phyloP scores from a whole-genome alignment of 2,888 invertebrate species.

The Ditylenchus weischeri region DNA sequence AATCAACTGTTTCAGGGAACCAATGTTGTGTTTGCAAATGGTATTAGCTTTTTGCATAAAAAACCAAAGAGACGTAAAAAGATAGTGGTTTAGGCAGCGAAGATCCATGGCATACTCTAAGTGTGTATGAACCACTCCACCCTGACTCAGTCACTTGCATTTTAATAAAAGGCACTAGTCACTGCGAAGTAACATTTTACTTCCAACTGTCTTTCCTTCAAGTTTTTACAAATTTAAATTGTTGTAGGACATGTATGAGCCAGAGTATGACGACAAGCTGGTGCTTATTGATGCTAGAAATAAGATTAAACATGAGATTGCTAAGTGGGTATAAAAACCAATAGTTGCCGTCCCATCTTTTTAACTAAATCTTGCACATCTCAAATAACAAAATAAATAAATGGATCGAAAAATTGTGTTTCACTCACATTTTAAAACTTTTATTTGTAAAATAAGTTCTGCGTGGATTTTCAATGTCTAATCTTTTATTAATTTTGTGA shows the following conservation, averaged over 20 bases:
- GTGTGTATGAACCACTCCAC: neutral
- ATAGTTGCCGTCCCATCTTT: neutral
- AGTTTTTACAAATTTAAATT: no score
- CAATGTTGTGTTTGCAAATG: neutral
- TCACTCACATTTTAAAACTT: no score
- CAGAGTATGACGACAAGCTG: neutral
- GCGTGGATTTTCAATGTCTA: no score
- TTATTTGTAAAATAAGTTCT: no score
- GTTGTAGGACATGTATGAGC: slow-evolving; percentile 3
- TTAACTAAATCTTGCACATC: no score
- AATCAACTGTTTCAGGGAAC: neutral
- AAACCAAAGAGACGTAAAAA: no score
- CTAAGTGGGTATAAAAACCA: neutral
- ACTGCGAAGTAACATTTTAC: neutral
- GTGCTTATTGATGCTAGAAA: neutral
- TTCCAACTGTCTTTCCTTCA: no score
- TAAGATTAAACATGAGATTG: neutral
- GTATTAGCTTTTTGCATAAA: neutral
- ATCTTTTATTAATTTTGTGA: no score
- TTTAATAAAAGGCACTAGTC: slow-evolving; percentile 1
- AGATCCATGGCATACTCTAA: neutral
- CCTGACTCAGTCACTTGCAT: neutral
- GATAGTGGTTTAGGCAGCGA: neutral
- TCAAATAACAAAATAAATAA: no score
- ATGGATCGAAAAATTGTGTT: no score